Percentiles rank a stretch among this genome's conserved stretches.
Conservation (phyloP, 2,797 vertebrate species). For the Hoplostethus mediterraneus region DNA sequence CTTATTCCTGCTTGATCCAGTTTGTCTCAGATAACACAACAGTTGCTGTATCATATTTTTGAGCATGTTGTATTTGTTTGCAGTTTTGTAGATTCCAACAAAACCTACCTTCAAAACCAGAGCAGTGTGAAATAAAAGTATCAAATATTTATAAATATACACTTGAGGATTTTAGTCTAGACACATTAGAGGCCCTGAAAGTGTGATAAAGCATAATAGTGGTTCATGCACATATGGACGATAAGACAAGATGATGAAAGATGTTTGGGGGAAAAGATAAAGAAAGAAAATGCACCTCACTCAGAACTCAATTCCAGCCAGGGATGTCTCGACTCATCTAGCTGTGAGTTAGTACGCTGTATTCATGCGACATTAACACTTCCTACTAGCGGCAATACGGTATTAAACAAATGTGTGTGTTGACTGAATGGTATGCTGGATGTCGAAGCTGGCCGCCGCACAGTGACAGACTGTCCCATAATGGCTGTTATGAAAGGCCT, state of each 20-base stretch:
- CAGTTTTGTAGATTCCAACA: not conserved
- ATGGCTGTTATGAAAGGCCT: constrained; percentile 46
- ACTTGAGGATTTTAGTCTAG: not conserved
- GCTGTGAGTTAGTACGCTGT: not conserved
- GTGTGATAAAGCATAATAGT: no score
- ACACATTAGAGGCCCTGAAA: not conserved
- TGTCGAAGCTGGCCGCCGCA: constrained; percentile 18
- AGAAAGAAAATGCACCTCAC: no score
- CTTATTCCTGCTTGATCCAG: constrained; percentile 3
- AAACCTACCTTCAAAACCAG: not conserved
- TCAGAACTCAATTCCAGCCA: no score
- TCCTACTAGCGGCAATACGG: not conserved
- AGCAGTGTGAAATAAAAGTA: not conserved
- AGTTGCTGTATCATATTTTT: not conserved
- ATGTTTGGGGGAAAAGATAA: no score
- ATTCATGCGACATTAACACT: constrained; percentile 7
- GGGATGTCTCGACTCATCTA: not conserved
- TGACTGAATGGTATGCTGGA: constrained; percentile 47
- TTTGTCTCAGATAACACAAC: constrained; percentile 1
- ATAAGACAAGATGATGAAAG: no score
- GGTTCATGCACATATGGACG: no score
- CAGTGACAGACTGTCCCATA: constrained; percentile 51
- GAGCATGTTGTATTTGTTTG: not conserved
- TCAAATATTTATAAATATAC: constrained; percentile 7
- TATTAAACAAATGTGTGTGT: not conserved